Percentiles rank a stretch among this genome's conserved stretches.
Conservation (phyloP, 1,140 invertebrate genomes). For the Trinorchestia longiramus region DNA sequence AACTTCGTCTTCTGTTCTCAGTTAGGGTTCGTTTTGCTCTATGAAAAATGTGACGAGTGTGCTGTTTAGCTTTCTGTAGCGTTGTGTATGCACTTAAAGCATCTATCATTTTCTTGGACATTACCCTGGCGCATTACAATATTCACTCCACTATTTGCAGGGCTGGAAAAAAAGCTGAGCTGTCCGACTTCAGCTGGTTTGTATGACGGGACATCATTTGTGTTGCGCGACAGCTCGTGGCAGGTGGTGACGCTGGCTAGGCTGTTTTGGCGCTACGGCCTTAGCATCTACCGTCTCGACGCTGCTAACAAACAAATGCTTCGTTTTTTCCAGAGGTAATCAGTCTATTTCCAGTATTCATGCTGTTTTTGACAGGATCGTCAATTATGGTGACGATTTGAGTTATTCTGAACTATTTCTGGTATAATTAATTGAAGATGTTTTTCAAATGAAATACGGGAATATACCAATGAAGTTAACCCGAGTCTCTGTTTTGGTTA, state of each 20-base stretch:
- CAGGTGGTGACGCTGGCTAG: constrained; percentile 71
- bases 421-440: too few species aligned
- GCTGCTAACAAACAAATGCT: constrained; percentile 70
- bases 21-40: too few species aligned
- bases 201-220: constrained; percentile 74
- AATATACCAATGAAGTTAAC: too few species aligned
- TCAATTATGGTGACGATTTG: too few species aligned
- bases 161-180: constrained; percentile 68
- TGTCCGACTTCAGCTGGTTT: constrained; percentile 69
- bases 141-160: constrained; percentile 66
- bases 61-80: too few species aligned
- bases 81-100: too few species aligned
- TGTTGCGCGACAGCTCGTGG: constrained; percentile 73
- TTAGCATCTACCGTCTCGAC: constrained; percentile 72
- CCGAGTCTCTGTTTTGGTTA: too few species aligned
- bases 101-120: not conserved
- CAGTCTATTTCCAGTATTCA: not conserved
- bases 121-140: not conserved
- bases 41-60: too few species aligned
- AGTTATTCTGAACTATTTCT: too few species aligned
- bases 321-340: constrained; percentile 71
- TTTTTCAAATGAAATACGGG: too few species aligned
- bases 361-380: not conserved
- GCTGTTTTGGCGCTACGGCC: constrained; percentile 75
- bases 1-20: too few species aligned